Conservation (phyloP, 2,888 invertebrate genomes). For the Hyalella azteca region DNA sequence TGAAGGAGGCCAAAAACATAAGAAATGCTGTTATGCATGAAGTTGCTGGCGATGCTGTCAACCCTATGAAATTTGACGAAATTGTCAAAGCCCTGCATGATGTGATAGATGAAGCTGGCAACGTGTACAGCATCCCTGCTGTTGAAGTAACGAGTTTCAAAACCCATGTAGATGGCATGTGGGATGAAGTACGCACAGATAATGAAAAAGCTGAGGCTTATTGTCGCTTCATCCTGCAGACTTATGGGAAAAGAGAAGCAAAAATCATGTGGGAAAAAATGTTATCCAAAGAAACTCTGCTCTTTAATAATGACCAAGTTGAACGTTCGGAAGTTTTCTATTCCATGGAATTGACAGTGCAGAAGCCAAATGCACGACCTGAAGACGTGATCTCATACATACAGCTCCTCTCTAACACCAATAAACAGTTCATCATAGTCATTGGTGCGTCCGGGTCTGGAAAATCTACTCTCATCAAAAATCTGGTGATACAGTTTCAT, state of each 20-base stretch:
- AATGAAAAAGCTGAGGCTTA: not conserved
- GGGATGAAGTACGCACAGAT: not conserved
- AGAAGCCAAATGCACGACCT: not conserved
- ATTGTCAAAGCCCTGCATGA: not conserved
- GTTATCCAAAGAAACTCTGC: not conserved
- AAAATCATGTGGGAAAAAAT: not conserved
- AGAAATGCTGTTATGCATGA: not conserved
- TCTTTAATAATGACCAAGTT: not conserved
- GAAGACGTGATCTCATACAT: not conserved
- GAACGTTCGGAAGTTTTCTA: not conserved
- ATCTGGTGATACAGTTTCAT: not conserved
- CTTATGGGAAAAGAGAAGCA: not conserved
- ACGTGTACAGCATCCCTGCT: not conserved
- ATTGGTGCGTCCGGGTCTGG: not conserved
- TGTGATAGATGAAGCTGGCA: not conserved
- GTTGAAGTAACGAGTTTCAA: not conserved
- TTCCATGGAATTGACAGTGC: not conserved
- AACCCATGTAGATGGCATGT: not conserved
- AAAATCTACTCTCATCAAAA: not conserved
- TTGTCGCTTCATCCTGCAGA: not conserved
- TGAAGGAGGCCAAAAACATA: not conserved
- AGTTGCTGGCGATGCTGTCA: not conserved
- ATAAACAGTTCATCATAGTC: not conserved
- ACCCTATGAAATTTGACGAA: not conserved
- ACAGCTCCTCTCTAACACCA: not conserved